A percentile compares a stretch with the other conserved stretches of the same genome.
Evolutionary conservation across 2,113 vertebrate species (phyloP).

Genomic region (Plotosus lineatus): DNA sequence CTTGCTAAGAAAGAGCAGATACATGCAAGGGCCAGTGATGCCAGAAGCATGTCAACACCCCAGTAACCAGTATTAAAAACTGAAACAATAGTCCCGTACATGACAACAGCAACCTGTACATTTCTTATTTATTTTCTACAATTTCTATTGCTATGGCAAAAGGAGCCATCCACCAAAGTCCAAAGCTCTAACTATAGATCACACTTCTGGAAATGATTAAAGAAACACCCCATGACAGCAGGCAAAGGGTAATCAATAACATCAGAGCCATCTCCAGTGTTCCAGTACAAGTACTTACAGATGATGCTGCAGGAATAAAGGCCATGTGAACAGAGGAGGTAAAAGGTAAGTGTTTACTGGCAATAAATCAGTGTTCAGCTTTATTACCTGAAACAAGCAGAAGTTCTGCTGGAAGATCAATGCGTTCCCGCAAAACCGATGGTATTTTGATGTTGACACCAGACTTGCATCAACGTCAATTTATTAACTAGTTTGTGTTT

Average conservation of each 20-base stretch:
- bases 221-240: background rate
- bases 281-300: slow-evolving; percentile 26
- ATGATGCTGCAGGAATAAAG: slow-evolving; percentile 37
- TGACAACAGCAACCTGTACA: background rate
- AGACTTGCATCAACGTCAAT: slow-evolving; percentile 64
- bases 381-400: slow-evolving; percentile 78
- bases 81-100: background rate
- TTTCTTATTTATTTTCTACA: background rate
- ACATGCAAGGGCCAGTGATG: too few species aligned
- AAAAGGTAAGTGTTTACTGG: slow-evolving; percentile 67
- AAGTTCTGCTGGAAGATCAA: slow-evolving; percentile 69
- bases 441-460: slow-evolving; percentile 59
- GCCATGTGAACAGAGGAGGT: slow-evolving; percentile 56
- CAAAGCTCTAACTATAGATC: background rate
- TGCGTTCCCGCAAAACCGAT: slow-evolving; percentile 56
- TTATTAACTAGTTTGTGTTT: slow-evolving; percentile 69
- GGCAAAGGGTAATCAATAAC: slow-evolving; percentile 12
- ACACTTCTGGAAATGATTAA: background rate
- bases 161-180: background rate
- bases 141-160: background rate
- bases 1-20: too few species aligned
- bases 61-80: too few species aligned
- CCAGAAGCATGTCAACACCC: too few species aligned
- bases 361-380: slow-evolving; percentile 75
- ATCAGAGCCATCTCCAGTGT: background rate